Conservation (phyloP, 2,888 invertebrate genomes). For the Apotomis capreana region DNA sequence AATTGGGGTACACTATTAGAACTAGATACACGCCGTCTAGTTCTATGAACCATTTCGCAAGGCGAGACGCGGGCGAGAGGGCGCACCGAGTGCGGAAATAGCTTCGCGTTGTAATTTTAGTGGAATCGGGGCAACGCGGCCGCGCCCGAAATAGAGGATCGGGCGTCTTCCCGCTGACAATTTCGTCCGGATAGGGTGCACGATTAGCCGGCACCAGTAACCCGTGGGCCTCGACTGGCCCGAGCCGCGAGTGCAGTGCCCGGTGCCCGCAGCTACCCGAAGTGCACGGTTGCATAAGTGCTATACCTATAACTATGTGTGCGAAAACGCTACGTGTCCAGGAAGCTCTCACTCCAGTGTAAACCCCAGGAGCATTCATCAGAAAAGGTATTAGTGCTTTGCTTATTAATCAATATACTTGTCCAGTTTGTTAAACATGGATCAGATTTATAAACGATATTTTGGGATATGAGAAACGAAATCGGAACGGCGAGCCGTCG, state of each 20-base stretch:
- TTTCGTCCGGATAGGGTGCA: conserved; percentile 80
- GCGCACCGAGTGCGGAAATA: conserved; percentile 80
- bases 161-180: conserved; percentile 77
- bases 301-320: conserved; percentile 51
- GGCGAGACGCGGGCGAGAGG: conserved; percentile 64
- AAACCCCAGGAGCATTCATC: conserved; percentile 7
- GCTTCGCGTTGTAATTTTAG: conserved; percentile 81
- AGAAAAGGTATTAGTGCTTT: conserved; percentile 11
- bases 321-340: conserved; percentile 43
- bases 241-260: conserved; percentile 57
- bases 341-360: conserved; percentile 48
- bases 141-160: conserved; percentile 78
- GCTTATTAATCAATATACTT: conserved; percentile 13
- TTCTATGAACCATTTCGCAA: conserved; percentile 59
- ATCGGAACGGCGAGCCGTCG: conserved; percentile 71
- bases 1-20: too few species aligned
- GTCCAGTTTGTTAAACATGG: conserved; percentile 23
- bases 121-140: conserved; percentile 83
- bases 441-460: conserved; percentile 68
- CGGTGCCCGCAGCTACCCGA: conserved; percentile 37
- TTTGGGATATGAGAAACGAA: conserved; percentile 77
- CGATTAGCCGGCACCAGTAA: conserved; percentile 62
- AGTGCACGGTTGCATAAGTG: conserved; percentile 64
- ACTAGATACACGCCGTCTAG: conserved; percentile 6
- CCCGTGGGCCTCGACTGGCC: conserved; percentile 49